A percentile compares a stretch with the other conserved stretches of the same genome.
Evolutionary conservation across 30 jellyfish, hydroid and myxozoan genomes (phyloP).

Genomic region (Cassiopea andromeda): DNA sequence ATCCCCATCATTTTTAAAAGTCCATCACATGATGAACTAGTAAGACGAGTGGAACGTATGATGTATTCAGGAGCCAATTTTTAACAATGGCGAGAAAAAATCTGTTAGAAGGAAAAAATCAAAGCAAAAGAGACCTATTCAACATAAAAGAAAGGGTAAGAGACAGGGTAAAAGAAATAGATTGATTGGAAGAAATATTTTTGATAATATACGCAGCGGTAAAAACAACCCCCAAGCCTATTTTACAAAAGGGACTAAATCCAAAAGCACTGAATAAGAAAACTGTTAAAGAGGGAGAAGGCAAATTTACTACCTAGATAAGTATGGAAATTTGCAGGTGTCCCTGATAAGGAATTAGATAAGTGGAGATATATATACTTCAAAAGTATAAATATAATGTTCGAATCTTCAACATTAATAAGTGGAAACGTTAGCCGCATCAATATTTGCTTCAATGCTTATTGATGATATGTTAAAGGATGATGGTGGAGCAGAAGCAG

Average conservation of each 20-base stretch:
- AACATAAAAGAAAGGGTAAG: too few relatives aligned
- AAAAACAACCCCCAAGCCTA: not conserved
- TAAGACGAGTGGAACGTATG: not conserved
- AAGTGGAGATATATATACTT: too few relatives aligned
- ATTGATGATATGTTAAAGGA: not conserved
- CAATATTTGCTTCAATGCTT: not conserved
- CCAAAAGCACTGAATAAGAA: not conserved
- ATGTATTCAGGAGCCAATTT: slow-evolving; percentile 4
- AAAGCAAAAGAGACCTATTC: not conserved
- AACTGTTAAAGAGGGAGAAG: not conserved
- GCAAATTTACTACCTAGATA: not conserved
- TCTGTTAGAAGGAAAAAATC: not conserved
- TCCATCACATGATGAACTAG: not conserved
- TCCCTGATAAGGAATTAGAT: not conserved
- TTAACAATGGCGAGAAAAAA: not conserved
- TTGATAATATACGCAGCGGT: not conserved
- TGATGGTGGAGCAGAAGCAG: not conserved
- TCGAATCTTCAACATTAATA: too few relatives aligned
- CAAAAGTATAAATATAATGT: not conserved
- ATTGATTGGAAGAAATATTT: not conserved
- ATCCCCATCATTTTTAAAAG: not conserved
- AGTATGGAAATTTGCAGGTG: not conserved
- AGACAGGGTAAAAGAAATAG: too few relatives aligned
- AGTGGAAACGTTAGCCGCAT: not conserved
- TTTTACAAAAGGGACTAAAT: not conserved